Base-by-base conservation (phyloP, 2,113 vertebrate species). In the Acrocephalus arundinaceus region DNA sequence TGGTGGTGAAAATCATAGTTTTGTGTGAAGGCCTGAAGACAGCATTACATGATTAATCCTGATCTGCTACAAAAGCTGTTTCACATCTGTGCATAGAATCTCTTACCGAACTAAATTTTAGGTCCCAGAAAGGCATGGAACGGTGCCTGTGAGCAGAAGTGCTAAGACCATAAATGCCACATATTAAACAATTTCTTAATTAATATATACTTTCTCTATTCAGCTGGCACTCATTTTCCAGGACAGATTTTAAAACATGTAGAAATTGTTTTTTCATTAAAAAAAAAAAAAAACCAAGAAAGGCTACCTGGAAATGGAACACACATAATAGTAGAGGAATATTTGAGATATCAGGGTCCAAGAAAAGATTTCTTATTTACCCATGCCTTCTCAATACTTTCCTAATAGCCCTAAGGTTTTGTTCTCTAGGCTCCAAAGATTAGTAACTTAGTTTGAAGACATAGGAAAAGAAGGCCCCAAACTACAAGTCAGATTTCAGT, bases 101-200 rank as follows among this genome's bases (percentile, higher is more conserved):
- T n/a, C 3, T 0, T n/a, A 6, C 15, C 35, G 49, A 48, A n/a
- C 18, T 8, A 59, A 89, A 55, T 2, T n/a, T 5, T 66, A 15
- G n/a, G 3, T 25, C 52, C 25, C 28, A 86, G 67, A 82, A 87
- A 87, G 20, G 9, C 6, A 39, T 1, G 0, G 52, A 66, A 52
- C 30, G 4, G 11, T 43, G 25, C 61, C 51, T 27, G 4, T 39
- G 23, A 67, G 15, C 10, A 80, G 23, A 80, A 86, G 41, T 51
- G 33, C 1, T 58, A 58, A 37, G 7, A 51, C 1, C 6, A 46
- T 24, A 54, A 66, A 73, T 30, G 2, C 0, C 13, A 25, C 3
- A 21, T 51, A 43, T 25, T 30, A 35, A 51, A 17, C 6, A 17
- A 9, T 48, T 86, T 52, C 28, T 14, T 76, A 48, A 25, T 13